Evolutionary conservation across 2,113 vertebrate genomes (phyloP), one percentile per base, ranked within the genome.

Genomic region (Apaloderma vittatum): DNA sequence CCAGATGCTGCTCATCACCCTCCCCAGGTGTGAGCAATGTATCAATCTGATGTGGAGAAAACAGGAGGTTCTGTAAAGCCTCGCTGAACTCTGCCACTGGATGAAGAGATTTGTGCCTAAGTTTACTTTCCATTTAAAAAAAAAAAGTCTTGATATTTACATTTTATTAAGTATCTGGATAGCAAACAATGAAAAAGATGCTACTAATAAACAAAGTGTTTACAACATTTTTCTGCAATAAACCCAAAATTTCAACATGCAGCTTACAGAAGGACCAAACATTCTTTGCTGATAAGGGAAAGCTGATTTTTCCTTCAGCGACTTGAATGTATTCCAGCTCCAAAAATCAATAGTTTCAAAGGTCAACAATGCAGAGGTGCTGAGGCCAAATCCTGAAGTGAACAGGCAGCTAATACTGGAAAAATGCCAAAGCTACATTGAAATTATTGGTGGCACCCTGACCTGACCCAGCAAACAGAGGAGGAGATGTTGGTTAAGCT

Each of bases 331-430:
- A 18, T 67, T 94, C 82, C 88, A 94, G 90, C 75, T 80, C 74
- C 59, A 95, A 55, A 92, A 95, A 97, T 95, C 92, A 93, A 92
- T 78, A 94, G 29, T 48, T 81, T 83, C 67, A 96, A 85, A 93
- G 95, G 85, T 96, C 94, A 92, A 61, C 75, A 77, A 88, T 40
- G 46, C 82, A 95, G 88, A 86, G 61, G 45, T 93, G 72, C 79
- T 46, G 43, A 75, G 86, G 77, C 76, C 6, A 24, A 91, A 86
- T 74, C 76, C 57, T 81, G 65, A 78, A 92, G 82, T 23, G 48
- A 95, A 77, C 40, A 91, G 72, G 45, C 72, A 93, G 90, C 83
- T 91, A 78, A 95, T 78, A 24, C 48, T 87, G 95, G 90, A 87
- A 91, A 94, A 88, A 84, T 54, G 65, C 91, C 96, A 91, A 75